These are phyloP conservation scores for Gymnothorax reevesii DNA, from an alignment of 2,797 vertebrate genomes.

Conservation along the genomic window DNA sequence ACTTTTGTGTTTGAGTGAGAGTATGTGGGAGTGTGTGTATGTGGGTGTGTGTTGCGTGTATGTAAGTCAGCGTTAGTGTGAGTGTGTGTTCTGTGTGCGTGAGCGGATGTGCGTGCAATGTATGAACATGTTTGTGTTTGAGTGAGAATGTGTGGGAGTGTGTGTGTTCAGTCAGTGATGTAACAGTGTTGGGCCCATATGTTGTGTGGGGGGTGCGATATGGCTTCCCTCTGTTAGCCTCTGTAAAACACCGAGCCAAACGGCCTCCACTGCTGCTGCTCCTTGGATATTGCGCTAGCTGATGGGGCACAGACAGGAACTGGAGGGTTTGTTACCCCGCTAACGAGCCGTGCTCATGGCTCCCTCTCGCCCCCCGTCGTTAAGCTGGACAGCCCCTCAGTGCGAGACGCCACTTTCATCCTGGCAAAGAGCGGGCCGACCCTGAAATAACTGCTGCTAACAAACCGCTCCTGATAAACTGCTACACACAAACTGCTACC, in stretches of 20 bases:
- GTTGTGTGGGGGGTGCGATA: neutral
- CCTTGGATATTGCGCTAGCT: constrained; percentile 42
- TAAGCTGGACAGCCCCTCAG: constrained; percentile 23
- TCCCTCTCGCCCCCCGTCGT: constrained; percentile 44
- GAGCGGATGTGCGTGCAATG: too few relatives aligned
- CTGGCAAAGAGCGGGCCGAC: constrained; percentile 14
- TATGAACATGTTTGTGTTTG: too few relatives aligned
- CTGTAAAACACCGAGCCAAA: neutral
- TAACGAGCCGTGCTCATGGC: constrained; percentile 47
- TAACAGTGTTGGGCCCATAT: too few relatives aligned
- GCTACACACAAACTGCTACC: too few relatives aligned
- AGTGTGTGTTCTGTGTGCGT: too few relatives aligned
- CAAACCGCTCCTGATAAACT: too few relatives aligned
- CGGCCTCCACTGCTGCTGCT: neutral
- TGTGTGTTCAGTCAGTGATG: too few relatives aligned
- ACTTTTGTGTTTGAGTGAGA: neutral
- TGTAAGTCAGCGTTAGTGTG: too few relatives aligned
- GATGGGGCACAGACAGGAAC: constrained; percentile 27
- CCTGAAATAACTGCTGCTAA: too few relatives aligned
- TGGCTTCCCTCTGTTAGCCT: neutral
- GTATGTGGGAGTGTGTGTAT: neutral
- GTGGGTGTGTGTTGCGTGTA: neutral
- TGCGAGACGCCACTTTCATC: constrained; percentile 39
- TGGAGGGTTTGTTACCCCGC: constrained; percentile 41
- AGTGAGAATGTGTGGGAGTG: too few relatives aligned